Evolutionary conservation across 2,888 invertebrate genomes (phyloP).

Genomic region (Bugulina stolonifera): DNA sequence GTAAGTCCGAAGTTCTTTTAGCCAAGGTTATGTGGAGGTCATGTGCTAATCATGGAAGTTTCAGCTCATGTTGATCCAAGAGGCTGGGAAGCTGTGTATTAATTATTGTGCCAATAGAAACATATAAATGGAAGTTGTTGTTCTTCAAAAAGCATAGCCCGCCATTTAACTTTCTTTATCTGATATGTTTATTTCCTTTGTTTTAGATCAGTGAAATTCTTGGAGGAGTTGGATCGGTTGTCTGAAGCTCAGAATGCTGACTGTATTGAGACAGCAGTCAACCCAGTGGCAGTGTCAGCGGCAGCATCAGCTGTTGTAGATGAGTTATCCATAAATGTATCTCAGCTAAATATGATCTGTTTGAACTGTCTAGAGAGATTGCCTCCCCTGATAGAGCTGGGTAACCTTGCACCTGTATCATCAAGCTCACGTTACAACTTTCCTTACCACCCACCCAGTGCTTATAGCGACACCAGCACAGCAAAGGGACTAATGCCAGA

Average conservation of each 20-base stretch:
- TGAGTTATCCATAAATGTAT: constrained; percentile 5
- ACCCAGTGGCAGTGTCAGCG: neutral
- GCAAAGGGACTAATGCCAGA: constrained; percentile 45
- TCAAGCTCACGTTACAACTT: constrained; percentile 38
- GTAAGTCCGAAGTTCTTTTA: too few species aligned
- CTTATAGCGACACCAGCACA: constrained; percentile 39
- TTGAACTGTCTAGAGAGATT: constrained; percentile 6
- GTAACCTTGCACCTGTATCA: constrained; percentile 32
- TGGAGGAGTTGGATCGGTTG: constrained; percentile 40
- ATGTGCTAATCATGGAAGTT: too few species aligned
- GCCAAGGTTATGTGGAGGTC: too few species aligned
- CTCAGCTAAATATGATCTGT: constrained; percentile 10
- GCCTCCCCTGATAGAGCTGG: constrained; percentile 34
- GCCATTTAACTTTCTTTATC: too few species aligned
- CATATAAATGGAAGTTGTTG: too few species aligned
- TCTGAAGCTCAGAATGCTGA: constrained; percentile 47
- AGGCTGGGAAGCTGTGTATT: too few species aligned
- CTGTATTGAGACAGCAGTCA: constrained; percentile 33
- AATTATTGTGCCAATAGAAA: too few species aligned
- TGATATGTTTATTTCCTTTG: too few species aligned
- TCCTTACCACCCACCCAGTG: constrained; percentile 48
- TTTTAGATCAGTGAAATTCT: constrained; percentile 39
- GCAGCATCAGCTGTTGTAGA: too few species aligned
- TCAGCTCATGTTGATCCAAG: too few species aligned
- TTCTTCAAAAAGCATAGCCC: too few species aligned